These are phyloP conservation scores for Alfaro cultratus DNA, from an alignment of 2,797 vertebrate species.

Conservation along the genomic window DNA sequence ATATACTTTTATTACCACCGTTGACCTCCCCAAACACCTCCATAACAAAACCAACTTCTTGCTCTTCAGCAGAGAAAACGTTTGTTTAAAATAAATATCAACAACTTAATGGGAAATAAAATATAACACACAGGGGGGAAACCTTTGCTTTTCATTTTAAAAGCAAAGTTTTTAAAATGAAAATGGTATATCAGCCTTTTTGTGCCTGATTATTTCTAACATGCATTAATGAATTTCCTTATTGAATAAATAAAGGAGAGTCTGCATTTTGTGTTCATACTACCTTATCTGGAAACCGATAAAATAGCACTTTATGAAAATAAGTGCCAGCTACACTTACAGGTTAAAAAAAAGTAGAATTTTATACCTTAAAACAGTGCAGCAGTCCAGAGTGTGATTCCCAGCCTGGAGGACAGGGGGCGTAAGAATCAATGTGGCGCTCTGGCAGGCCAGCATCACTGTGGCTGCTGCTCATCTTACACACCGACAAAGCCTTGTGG, in stretches of 20 bases:
- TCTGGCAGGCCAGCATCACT: conserved; percentile 72
- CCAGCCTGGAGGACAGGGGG: conserved; percentile 88
- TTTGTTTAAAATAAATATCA: background rate
- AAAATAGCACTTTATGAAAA: conserved; percentile 1
- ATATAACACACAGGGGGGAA: too few species aligned
- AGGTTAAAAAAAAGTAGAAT: background rate
- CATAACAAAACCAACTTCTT: background rate
- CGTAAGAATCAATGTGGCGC: conserved; percentile 74
- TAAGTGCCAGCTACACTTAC: background rate
- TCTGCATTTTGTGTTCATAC: background rate
- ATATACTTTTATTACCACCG: background rate
- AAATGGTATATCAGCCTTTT: background rate
- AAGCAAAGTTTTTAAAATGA: background rate
- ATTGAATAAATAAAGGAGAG: background rate
- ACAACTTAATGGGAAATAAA: background rate
- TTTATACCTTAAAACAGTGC: conserved; percentile 89
- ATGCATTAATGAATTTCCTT: background rate
- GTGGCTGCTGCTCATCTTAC: conserved; percentile 83
- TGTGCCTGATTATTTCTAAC: background rate
- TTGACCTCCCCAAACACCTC: too few species aligned
- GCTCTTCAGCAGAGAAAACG: background rate
- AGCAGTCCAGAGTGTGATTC: conserved; percentile 85
- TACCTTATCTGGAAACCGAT: background rate
- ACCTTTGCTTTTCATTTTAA: too few species aligned
- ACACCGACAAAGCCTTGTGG: conserved; percentile 89